phyloP scores from a whole-genome alignment of 2,797 vertebrate genomes.

The Harpagifer antarcticus region DNA sequence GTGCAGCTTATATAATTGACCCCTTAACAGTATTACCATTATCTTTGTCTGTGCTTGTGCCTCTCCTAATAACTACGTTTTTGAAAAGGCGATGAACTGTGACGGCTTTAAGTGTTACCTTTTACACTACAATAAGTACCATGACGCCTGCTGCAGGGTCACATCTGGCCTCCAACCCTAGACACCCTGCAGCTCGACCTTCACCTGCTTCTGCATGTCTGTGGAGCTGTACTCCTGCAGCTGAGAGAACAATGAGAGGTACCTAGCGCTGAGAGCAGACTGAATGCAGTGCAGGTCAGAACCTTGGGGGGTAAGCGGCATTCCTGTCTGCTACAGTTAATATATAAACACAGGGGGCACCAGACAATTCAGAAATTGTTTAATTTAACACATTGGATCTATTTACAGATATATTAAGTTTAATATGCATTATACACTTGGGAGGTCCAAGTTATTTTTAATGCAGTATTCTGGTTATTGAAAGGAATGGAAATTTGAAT shows the following conservation, averaged over 20 bases:
- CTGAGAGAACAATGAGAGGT: not conserved
- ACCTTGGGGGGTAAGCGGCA: not conserved
- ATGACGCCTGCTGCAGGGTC: constrained; percentile 8
- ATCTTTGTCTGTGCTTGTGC: not conserved
- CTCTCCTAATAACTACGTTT: not conserved
- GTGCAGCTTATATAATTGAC: not conserved
- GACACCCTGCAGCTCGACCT: constrained; percentile 25
- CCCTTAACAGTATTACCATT: not conserved
- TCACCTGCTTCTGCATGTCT: constrained; percentile 13
- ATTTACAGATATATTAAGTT: not conserved
- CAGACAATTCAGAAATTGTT: not conserved
- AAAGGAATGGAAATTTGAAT: too few relatives aligned
- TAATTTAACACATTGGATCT: not conserved
- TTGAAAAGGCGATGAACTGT: not conserved
- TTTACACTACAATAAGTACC: constrained; percentile 10
- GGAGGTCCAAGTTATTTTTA: too few relatives aligned
- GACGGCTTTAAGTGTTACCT: constrained; percentile 12
- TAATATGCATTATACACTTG: too few relatives aligned
- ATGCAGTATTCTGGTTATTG: not conserved
- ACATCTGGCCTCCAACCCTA: constrained; percentile 44
- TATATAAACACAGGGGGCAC: not conserved
- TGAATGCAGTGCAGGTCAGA: not conserved
- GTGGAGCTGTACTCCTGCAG: constrained; percentile 7
- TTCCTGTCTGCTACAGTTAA: not conserved
- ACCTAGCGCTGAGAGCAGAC: not conserved